Evolutionary conservation across 2,888 invertebrate species (phyloP).

Genomic region (Microctonus aethiopoides): DNA sequence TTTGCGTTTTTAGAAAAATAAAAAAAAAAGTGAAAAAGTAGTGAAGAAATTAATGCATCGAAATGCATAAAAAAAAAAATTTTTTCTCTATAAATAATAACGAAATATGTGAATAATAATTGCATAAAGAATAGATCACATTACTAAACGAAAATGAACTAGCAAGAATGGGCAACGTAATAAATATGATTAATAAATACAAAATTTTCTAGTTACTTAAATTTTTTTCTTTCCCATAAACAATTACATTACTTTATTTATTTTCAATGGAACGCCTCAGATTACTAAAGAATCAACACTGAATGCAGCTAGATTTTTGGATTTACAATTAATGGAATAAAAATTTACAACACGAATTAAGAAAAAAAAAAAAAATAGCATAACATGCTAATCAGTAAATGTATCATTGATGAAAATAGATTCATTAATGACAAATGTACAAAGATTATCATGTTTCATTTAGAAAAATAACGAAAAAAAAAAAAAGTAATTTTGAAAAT

Average conservation of each 20-base stretch:
- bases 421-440: background rate
- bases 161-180: conserved; percentile 58
- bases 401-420: background rate
- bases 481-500: conserved; percentile 2
- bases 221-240: conserved; percentile 2
- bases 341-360: background rate
- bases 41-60: background rate
- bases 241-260: conserved; percentile 4
- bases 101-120: conserved; percentile 7
- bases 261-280: conserved; percentile 60
- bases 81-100: background rate
- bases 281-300: conserved; percentile 67
- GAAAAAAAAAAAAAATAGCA: background rate
- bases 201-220: background rate
- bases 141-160: conserved; percentile 55
- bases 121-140: background rate
- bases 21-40: background rate
- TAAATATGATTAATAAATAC: conserved; percentile 27
- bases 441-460: background rate
- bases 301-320: conserved; percentile 52
- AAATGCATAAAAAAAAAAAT: conserved; percentile 1
- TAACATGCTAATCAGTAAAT: background rate
- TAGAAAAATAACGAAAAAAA: background rate
- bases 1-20: background rate
- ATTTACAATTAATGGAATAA: conserved; percentile 4